These are phyloP conservation scores for Tenodera sinensis DNA, from an alignment of 2,888 invertebrate species.

Conservation along the genomic window DNA sequence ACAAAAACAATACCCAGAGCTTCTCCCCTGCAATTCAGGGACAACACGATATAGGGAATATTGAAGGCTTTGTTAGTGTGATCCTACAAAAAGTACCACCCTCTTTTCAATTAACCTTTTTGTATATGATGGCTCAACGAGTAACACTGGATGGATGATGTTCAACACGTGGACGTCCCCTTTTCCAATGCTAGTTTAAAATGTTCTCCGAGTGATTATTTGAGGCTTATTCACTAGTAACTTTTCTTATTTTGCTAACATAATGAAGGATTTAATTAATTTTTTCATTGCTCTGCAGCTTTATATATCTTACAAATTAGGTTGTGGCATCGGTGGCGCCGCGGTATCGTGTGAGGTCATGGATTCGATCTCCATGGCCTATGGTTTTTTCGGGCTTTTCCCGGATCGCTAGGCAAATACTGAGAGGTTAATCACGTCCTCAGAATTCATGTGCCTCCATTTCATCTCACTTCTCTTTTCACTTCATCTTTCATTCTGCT, in stretches of 20 bases:
- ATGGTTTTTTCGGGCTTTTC: too few species aligned
- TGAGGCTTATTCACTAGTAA: neutral
- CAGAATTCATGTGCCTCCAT: too few species aligned
- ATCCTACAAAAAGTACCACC: neutral
- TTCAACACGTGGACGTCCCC: neutral
- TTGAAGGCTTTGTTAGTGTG: neutral
- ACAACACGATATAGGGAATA: neutral
- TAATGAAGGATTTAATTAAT: neutral
- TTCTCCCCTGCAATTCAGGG: neutral
- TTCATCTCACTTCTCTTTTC: too few species aligned
- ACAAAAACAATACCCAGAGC: neutral
- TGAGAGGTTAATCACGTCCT: too few species aligned
- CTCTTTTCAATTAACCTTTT: neutral
- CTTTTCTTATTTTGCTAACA: neutral
- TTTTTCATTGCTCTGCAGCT: neutral
- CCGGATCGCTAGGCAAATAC: too few species aligned
- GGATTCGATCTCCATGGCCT: too few species aligned
- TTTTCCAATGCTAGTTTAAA: neutral
- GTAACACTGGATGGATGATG: neutral
- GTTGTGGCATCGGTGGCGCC: too few species aligned
- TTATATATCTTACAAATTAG: too few species aligned
- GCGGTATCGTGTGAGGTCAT: too few species aligned
- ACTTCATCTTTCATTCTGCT: too few species aligned
- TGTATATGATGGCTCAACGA: neutral
- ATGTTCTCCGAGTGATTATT: neutral